phyloP scores from a whole-genome alignment of 2,113 vertebrate species.

The Malurus elegans region DNA sequence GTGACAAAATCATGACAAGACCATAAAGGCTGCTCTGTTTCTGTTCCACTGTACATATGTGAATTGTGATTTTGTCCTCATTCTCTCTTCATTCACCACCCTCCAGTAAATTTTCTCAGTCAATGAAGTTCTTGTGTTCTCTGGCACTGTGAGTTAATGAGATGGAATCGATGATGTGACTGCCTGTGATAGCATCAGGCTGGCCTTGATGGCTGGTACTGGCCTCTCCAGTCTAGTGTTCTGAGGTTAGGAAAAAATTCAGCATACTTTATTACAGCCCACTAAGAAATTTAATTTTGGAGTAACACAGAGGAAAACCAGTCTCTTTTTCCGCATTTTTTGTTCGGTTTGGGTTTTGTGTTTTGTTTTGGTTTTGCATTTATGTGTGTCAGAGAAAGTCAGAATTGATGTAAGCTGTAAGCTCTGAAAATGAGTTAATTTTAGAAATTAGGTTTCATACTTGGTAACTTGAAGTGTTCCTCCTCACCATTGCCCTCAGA shows the following conservation, averaged over 20 bases:
- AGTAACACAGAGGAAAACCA: not conserved
- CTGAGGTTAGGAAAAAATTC: not conserved
- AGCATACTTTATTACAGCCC: not conserved
- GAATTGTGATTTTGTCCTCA: not conserved
- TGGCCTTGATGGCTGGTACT: not conserved
- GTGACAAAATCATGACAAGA: not conserved
- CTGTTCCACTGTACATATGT: not conserved
- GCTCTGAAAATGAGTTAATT: not conserved
- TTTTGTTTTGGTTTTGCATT: not conserved
- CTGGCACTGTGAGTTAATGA: not conserved
- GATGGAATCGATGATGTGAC: not conserved
- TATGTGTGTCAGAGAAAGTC: not conserved
- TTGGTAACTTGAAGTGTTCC: not conserved
- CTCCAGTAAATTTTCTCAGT: not conserved
- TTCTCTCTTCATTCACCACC: not conserved
- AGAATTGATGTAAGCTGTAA: not conserved
- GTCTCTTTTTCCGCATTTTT: not conserved
- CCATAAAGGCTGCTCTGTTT: not conserved
- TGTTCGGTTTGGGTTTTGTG: not conserved
- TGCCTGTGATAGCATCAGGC: not conserved
- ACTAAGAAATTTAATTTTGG: not conserved
- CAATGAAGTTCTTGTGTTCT: not conserved
- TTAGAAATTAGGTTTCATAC: not conserved
- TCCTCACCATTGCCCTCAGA: not conserved
- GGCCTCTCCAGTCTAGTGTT: not conserved